These are phyloP conservation scores for Euwallacea fornicatus DNA, from an alignment of 1,140 invertebrate species.

Conservation along the genomic window DNA sequence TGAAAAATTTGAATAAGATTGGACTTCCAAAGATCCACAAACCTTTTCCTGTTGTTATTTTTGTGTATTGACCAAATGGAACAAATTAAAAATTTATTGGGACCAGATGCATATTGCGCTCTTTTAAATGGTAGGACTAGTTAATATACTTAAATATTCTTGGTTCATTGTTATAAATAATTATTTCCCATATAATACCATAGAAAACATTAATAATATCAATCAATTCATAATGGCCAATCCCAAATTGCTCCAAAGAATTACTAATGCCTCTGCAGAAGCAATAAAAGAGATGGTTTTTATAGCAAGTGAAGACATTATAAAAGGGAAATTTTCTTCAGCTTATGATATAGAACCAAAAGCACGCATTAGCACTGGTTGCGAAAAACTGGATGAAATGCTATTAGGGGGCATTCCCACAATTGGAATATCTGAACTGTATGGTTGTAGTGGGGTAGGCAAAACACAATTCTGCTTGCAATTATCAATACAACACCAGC, in stretches of 20 bases:
- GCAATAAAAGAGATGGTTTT: constrained; percentile 16
- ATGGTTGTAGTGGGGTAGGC: constrained; percentile 77
- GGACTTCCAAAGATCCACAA: no score
- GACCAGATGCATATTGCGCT: no score
- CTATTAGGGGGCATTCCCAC: constrained; percentile 72
- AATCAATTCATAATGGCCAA: no score
- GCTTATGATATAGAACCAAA: constrained; percentile 32
- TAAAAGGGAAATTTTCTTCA: constrained; percentile 37
- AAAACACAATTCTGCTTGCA: constrained; percentile 87
- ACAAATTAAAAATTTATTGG: no score
- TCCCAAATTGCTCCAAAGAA: background rate
- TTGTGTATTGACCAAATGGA: no score
- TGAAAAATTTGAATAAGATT: no score
- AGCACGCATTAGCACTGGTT: constrained; percentile 61
- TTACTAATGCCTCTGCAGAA: constrained; percentile 25
- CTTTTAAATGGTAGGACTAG: no score
- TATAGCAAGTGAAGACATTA: constrained; percentile 18
- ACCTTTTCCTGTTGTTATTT: no score
- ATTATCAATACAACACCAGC: constrained; percentile 57
- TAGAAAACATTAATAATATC: no score
- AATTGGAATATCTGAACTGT: constrained; percentile 79
- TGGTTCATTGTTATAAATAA: no score
- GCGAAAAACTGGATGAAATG: constrained; percentile 61
- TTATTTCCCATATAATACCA: no score
- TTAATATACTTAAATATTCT: no score